Evolutionary conservation across 2,113 vertebrate genomes (phyloP), one percentile per base, ranked within the genome.

Genomic region (Diadophis punctatus): DNA sequence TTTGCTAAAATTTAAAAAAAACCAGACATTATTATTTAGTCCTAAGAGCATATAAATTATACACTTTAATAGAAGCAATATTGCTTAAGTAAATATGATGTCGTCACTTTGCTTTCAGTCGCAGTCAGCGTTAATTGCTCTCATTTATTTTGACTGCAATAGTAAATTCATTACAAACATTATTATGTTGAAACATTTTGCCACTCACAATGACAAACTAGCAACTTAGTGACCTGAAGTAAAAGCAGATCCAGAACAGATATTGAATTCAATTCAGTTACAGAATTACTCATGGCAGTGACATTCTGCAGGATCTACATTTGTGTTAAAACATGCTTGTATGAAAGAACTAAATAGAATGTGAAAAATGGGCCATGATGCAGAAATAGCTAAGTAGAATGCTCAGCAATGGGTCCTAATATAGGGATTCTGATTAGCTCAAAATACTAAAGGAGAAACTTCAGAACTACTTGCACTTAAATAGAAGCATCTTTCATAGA

Each of bases 1-100:
- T 98, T 99, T 1, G 98, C 99, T 99, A 97, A 52, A 96, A 97
- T 87, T 1, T 4, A 94, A 86, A 97, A 95, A 95, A 23, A 95
- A 89, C 95, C 95, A 93, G 58, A 94, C 84, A 87, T 52, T 3
- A n/a, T 3, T 88, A 58, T 86, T 94, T 91, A 94, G 20, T 90
- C 96, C 18, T 8, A 89, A 92, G 91, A 27, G 94, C 93, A 93
- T 43, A 10, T 88, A 86, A 94, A 90, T 23, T 8, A 12, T 8
- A 92, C 90, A 20, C 3, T 90, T 39, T 86, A 91, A 0, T 89
- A 27, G 94, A 90, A 86, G 0, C 9, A 93, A n/a, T 86, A 90
- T 91, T 80, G 80, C n/a, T 53, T 87, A 68, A 25, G 25, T 91
- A 92, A 74, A 90, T 93, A 91, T 85, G 88, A 88, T 10, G 90